Evolutionary conservation across 2,113 vertebrate species (phyloP), one percentile per base, ranked within the genome.

Genomic region (Oryzias javanicus): DNA sequence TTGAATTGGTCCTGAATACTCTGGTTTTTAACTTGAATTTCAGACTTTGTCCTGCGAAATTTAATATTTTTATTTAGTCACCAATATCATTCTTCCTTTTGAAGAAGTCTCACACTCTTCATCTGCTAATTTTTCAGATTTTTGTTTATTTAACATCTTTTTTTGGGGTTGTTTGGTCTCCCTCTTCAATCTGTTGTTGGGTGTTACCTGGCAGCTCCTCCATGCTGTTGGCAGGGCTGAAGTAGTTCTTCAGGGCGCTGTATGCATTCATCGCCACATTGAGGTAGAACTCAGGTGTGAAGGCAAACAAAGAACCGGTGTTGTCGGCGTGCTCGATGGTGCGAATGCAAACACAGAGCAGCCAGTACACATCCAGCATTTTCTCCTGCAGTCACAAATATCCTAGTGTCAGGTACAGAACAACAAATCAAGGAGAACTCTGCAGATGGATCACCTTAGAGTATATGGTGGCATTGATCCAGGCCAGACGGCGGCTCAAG

Each of bases 391-490:
- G 5, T 10, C 17, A 20, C 15, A 14, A 29, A 4, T 35, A 35
- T 35, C 35, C 35, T 2, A 35, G 6, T 6, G 2, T 19, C 56
- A 47, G n/a, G 25, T 18, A 13, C 4, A 14, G 19, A 42, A 7
- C 17, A 41, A 15, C 42, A 40, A 12, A 53, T 4, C 14, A 17
- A 18, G 12, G 14, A 17, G 19, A 24, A 5, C 4, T 6, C 18
- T 16, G 7, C 14, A 0, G 14, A 2, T 2, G 2, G 20, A 5
- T 49, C 45, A 88, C 97, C 94, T 98, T 96, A 74, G 96, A 98
- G 89, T 98, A 99, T 76, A 98, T 95, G n/a, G 97, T 98, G 82
- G 96, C 94, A 0, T 98, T 98, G 86, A 98, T 97, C 97, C 97
- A 99, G 58, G 97, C 97, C 10, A 98, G 92, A 25, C 97, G 93